Base-by-base conservation (phyloP, 2,797 vertebrate genomes). In the Phataginus tetradactyla region DNA sequence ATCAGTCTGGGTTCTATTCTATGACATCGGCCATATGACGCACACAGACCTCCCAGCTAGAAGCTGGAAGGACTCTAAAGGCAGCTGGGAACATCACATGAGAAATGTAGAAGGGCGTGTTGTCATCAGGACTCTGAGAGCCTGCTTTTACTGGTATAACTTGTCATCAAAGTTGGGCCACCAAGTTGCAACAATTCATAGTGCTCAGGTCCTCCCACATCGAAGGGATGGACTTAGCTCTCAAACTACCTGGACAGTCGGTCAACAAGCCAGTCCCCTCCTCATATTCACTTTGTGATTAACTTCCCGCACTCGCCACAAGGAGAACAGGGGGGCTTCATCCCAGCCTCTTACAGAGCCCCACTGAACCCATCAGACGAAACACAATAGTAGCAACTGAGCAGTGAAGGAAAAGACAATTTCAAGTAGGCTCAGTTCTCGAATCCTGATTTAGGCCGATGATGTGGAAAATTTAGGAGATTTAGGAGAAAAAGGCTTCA, bases 401-500 rank as follows among this genome's bases (percentile, higher is more conserved):
- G 93, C 77, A 90, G 79, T 55, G 79, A 95, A 85, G 72, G 78
- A 93, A 95, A 96, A 95, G 96, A 96, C 96, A 92, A 45, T 92
- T 97, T 96, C 92, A 95, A 97, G 91, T 92, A 96, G 79, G 86
- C 74, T 97, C 42, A 91, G 57, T 94, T 93, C 96, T n/a, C 96
- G 92, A 98, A 91, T 95, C 95, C 86, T 98, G 93, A 98, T 97
- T 97, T 64, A 86, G 92, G 93, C 78, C 96, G 97, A 97, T 98
- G 97, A 98, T 93, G 88, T 94, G 93, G 93, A 96, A 97, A 96
- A 88, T 57, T 97, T 97, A n/a, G n/a, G n/a, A n/a, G n/a, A 91
- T 87, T 96, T 95, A 96, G 95, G 86, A 97, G 81, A 93, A 96
- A 97, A 94, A 97, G 90, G 74, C 55, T 96, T 95, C 96, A 90